These are phyloP conservation scores for Anthoptus insignis DNA, from an alignment of 2,888 invertebrate species.

Conservation along the genomic window DNA sequence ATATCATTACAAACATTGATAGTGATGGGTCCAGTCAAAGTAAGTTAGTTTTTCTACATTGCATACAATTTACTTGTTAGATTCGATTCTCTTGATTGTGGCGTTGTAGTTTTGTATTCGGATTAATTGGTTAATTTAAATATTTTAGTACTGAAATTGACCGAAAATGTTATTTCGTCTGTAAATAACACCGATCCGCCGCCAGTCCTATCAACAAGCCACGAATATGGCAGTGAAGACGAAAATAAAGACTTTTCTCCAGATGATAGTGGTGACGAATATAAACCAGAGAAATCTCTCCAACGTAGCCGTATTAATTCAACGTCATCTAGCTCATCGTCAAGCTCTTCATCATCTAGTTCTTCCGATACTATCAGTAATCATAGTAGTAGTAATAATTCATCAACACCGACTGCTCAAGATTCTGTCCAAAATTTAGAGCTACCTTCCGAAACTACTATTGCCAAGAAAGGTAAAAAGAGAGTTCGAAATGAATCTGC, in stretches of 20 bases:
- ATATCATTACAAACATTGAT: background rate
- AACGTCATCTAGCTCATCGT: slow-evolving; percentile 7
- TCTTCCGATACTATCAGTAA: no score
- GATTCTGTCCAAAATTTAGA: background rate
- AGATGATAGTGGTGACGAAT: slow-evolving; percentile 11
- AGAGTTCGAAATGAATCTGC: slow-evolving; percentile 1
- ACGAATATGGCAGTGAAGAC: no score
- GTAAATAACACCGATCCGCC: no score
- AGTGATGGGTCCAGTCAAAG: no score
- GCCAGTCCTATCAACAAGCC: background rate
- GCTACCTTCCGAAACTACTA: background rate
- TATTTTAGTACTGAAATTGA: no score
- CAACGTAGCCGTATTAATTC: slow-evolving; percentile 1
- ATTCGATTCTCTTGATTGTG: no score
- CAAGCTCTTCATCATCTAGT: background rate
- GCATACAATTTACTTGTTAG: no score
- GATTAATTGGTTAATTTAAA: no score
- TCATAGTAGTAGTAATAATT: no score
- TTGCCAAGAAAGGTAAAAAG: background rate
- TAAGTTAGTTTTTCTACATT: no score
- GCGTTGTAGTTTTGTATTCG: no score
- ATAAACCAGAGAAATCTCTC: background rate
- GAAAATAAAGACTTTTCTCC: background rate
- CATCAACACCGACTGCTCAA: background rate
- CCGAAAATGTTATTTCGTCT: background rate